phyloP scores from a whole-genome alignment of 2,888 invertebrate species.

The Carabus problematicus region DNA sequence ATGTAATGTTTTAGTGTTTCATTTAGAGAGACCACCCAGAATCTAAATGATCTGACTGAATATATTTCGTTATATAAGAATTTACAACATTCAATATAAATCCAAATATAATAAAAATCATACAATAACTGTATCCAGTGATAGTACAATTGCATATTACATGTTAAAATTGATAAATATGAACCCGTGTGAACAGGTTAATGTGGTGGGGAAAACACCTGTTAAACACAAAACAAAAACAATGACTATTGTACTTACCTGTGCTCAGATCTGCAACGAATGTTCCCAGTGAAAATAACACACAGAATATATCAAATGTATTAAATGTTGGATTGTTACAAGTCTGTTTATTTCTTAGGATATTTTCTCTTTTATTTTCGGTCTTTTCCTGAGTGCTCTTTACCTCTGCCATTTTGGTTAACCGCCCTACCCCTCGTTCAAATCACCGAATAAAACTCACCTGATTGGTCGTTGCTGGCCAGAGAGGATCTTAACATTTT shows the following conservation, averaged over 20 bases:
- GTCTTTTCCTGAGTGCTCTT: slow-evolving; percentile 38
- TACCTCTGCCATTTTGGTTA: slow-evolving; percentile 41
- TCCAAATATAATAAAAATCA: too few relatives aligned
- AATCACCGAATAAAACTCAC: slow-evolving; percentile 35
- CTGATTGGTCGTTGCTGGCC: slow-evolving; percentile 29
- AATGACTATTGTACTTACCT: slow-evolving; percentile 58
- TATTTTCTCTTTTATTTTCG: slow-evolving; percentile 43
- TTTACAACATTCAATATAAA: neutral
- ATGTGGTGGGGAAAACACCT: slow-evolving; percentile 43
- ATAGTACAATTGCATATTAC: neutral
- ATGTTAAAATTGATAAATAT: slow-evolving; percentile 27
- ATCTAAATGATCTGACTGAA: neutral
- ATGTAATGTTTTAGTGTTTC: slow-evolving; percentile 17
- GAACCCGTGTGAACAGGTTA: neutral
- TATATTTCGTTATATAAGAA: neutral
- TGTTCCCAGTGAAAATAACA: slow-evolving; percentile 65
- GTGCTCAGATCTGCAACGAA: slow-evolving; percentile 67
- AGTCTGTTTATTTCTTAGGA: slow-evolving; percentile 35
- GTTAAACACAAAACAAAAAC: slow-evolving; percentile 41
- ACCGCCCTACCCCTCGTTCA: slow-evolving; percentile 39
- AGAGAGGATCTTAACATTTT: slow-evolving; percentile 14
- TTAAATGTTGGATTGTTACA: slow-evolving; percentile 55
- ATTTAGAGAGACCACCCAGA: slow-evolving; percentile 2
- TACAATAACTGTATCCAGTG: too few relatives aligned
- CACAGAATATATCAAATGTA: slow-evolving; percentile 63